phyloP scores from a whole-genome alignment of 2,888 invertebrate genomes.

The Nomada fucata region DNA sequence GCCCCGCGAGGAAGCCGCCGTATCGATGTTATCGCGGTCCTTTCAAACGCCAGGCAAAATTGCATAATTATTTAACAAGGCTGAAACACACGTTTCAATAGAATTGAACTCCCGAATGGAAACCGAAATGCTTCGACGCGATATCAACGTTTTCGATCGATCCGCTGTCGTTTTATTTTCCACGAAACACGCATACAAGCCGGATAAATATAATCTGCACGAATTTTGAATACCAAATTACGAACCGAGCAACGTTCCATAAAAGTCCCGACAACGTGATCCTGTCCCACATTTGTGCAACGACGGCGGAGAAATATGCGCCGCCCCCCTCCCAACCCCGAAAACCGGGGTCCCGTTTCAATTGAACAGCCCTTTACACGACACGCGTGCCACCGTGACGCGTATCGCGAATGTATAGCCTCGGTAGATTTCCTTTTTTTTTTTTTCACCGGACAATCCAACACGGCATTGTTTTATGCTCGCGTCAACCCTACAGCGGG shows the following conservation, averaged over 20 bases:
- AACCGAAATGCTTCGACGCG: neutral
- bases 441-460: slow-evolving; percentile 39
- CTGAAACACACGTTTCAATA: neutral
- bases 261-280: neutral
- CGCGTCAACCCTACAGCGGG: slow-evolving; percentile 9
- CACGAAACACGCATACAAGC: neutral
- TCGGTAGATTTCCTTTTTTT: neutral
- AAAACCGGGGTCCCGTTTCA: slow-evolving; percentile 33
- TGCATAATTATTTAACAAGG: neutral
- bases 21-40: neutral
- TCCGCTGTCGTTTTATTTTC: neutral
- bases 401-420: slow-evolving; percentile 9
- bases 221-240: slow-evolving; percentile 19
- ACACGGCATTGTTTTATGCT: slow-evolving; percentile 60
- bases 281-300: neutral
- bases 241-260: neutral
- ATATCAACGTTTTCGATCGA: neutral
- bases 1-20: too few relatives aligned
- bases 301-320: slow-evolving; percentile 27
- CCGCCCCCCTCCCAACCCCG: neutral
- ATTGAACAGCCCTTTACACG: slow-evolving; percentile 45
- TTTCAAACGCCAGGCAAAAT: neutral
- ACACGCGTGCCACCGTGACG: slow-evolving; percentile 22
- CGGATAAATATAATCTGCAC: slow-evolving; percentile 4
- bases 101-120: neutral